Evolutionary conservation across 2,888 invertebrate species (phyloP), one percentile per base, ranked within the genome.

Genomic region (Hermaeophaga mercurialis): DNA sequence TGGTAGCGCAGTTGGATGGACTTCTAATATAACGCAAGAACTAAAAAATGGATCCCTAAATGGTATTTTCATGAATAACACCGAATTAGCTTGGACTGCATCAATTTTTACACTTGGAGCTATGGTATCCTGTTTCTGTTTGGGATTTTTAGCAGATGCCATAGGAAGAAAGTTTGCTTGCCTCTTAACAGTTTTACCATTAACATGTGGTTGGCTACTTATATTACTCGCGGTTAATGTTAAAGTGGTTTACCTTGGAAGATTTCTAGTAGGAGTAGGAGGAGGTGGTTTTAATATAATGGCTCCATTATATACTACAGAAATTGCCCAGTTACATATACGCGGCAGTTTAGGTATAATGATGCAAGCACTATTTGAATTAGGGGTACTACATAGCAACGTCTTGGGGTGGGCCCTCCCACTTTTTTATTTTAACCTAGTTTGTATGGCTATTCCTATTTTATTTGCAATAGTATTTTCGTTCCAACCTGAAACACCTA

Each of bases 401-500:
- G 76, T 82, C 0, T 75, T 92, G 1, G 94, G 91, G 1, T 76
- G 33, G 79, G 80, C 64, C 81, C 0, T 76, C 76, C 5, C 84
- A 85, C 66, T 82, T 1, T 54, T 82, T 41, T 70, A 79, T 3
- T 81, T 90, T 66, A 88, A 89, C n/a, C 76, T 88, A 1, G 75
- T 88, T 8, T 89, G 88, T 58, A 82, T 83, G 0, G 61, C 83
- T 0, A 79, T 89, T 2, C 88, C 94, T 0, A 70, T 91, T 0
- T 66, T 90, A 1, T 89, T 91, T 65, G 86, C 85, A 0, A 65
- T 81, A 0, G 78, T 88, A 1, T 89, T 93, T 76, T 81, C 88
- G 67, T 88, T 90, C 66, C 89, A 94, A 85, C 95, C 95, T 0
- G 96, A 96, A 77, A 86, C 90, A 2, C 95, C 95, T 0, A 83